These are phyloP conservation scores for Chaetogeoica ovagalla DNA, from an alignment of 2,888 invertebrate genomes.

Conservation along the genomic window DNA sequence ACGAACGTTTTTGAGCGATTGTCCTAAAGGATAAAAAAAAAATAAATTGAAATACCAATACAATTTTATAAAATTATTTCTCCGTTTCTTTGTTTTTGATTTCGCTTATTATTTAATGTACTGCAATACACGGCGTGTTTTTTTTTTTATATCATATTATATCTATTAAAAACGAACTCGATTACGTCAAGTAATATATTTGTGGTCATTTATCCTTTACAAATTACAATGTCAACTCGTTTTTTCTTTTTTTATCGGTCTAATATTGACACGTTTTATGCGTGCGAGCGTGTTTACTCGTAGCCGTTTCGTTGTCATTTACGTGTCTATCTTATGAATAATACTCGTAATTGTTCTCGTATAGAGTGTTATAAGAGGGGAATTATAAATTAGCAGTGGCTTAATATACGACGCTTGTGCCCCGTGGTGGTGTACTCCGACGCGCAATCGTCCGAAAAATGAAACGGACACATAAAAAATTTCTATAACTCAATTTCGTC, in stretches of 20 bases:
- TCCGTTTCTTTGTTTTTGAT: no score
- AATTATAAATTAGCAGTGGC: not conserved
- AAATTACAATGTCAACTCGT: not conserved
- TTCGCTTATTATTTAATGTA: no score
- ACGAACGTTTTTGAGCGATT: no score
- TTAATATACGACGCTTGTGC: not conserved
- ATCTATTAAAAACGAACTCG: no score
- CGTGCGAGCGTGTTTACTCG: not conserved
- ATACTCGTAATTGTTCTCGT: not conserved
- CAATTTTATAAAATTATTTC: no score
- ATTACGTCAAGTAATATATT: not conserved
- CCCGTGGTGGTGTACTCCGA: no score
- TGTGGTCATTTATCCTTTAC: not conserved
- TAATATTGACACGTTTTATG: constrained; percentile 31
- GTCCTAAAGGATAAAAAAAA: no score
- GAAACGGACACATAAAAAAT: not conserved
- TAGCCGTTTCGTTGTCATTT: not conserved
- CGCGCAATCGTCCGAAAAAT: constrained; percentile 16
- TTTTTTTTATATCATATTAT: no score
- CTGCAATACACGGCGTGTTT: no score
- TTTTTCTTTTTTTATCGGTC: not conserved
- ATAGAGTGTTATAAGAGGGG: constrained; percentile 17
- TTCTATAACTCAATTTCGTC: not conserved
- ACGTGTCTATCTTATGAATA: not conserved
- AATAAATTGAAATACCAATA: no score